Evolutionary conservation across 2,888 invertebrate genomes (phyloP).

Genomic region (Gortyna flavago): DNA sequence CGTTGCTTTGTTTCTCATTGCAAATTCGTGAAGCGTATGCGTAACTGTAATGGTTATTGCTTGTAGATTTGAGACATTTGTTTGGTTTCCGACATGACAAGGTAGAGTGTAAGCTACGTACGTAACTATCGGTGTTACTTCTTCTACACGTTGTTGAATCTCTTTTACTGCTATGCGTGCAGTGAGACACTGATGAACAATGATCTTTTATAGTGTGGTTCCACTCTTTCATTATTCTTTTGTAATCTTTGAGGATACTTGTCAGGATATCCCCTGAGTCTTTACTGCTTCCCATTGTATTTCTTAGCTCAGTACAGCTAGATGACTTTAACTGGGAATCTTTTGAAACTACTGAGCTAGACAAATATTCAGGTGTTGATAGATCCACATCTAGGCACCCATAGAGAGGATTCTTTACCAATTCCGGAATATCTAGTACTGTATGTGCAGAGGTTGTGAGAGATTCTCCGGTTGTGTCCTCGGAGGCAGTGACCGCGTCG

Average conservation of each 20-base stretch:
- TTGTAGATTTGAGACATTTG: constrained; percentile 74
- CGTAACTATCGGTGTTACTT: constrained; percentile 81
- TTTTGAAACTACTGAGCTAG: constrained; percentile 78
- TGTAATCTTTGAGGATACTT: constrained; percentile 85
- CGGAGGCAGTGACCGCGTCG: constrained; percentile 84
- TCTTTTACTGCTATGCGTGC: constrained; percentile 73
- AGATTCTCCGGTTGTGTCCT: constrained; percentile 82
- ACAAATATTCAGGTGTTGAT: constrained; percentile 78
- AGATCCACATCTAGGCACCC: constrained; percentile 82
- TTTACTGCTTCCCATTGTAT: constrained; percentile 79
- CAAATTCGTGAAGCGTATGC: constrained; percentile 73
- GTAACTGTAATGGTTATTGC: constrained; percentile 78
- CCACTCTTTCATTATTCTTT: constrained; percentile 88
- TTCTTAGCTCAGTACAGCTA: constrained; percentile 84
- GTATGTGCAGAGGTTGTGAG: constrained; percentile 82
- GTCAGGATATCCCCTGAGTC: constrained; percentile 76
- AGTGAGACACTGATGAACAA: constrained; percentile 77
- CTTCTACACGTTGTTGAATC: constrained; percentile 73
- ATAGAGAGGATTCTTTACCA: constrained; percentile 85
- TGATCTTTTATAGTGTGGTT: constrained; percentile 85
- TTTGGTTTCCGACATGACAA: constrained; percentile 80
- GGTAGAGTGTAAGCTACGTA: constrained; percentile 83
- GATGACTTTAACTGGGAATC: constrained; percentile 85
- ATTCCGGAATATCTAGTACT: constrained; percentile 82
- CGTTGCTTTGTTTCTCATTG: constrained; percentile 69